phyloP scores from a whole-genome alignment of 2,113 vertebrate species.

The Echinops telfairi region DNA sequence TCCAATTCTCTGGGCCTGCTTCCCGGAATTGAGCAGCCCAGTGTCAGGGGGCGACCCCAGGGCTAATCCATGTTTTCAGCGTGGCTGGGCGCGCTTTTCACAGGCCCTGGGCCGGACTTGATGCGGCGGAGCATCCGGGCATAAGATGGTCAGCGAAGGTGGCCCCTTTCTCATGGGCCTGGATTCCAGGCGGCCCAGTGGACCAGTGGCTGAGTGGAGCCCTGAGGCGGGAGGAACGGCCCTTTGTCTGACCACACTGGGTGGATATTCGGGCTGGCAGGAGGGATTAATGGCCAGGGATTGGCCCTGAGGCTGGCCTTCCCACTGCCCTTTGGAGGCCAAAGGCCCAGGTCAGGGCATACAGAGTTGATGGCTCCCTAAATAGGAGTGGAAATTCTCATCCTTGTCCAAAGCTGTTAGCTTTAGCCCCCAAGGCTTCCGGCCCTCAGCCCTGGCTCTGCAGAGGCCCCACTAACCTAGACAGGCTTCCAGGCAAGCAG shows the following conservation, averaged over 20 bases:
- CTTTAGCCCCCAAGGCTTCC: conserved; percentile 89
- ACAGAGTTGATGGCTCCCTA: conserved; percentile 92
- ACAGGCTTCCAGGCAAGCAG: conserved; percentile 41
- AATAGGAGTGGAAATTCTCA: conserved; percentile 96
- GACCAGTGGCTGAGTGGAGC: conserved; percentile 82
- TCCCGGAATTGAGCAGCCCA: conserved; percentile 72
- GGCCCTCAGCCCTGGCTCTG: conserved; percentile 5
- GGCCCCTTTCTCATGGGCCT: conserved; percentile 93
- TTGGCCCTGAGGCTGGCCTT: conserved; percentile 92
- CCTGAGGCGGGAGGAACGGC: conserved; percentile 83
- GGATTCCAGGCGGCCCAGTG: conserved; percentile 94
- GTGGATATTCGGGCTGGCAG: conserved; percentile 89
- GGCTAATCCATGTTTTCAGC: conserved; percentile 97
- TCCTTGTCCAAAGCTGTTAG: conserved; percentile 99
- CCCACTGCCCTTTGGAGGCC: conserved; percentile 95
- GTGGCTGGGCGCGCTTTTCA: conserved; percentile 96
- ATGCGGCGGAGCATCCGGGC: conserved; percentile 97
- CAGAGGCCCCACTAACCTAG: conserved; percentile 33
- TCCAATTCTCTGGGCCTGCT: conserved; percentile 78
- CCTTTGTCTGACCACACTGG: conserved; percentile 88
- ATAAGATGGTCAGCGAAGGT: conserved; percentile 92
- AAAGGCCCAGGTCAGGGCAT: conserved; percentile 96
- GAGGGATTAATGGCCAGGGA: conserved; percentile 94
- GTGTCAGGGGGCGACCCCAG: conserved; percentile 89
- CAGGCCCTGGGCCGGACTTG: conserved; percentile 98